Percentiles rank a stretch among this genome's conserved stretches.
Conservation (phyloP, 2,888 invertebrate species). For the Chrysina gloriosa region DNA sequence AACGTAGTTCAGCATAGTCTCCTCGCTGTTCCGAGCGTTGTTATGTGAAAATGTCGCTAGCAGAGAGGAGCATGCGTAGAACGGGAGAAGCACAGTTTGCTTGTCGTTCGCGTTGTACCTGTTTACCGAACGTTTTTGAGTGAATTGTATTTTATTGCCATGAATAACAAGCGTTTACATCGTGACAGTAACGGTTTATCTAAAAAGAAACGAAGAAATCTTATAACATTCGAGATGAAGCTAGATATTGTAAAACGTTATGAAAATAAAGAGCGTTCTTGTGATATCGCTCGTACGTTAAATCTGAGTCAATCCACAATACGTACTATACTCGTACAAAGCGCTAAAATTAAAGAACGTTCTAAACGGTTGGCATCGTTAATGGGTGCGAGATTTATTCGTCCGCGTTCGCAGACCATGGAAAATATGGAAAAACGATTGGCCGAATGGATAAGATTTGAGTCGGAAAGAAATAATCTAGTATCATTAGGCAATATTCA, state of each 20-base stretch:
- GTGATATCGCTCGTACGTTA: conserved; percentile 20
- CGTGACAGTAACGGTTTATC: not conserved
- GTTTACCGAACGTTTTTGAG: not conserved
- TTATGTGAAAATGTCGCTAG: not conserved
- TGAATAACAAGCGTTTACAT: not conserved
- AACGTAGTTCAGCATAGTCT: conserved; percentile 18
- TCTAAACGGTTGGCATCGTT: conserved; percentile 17
- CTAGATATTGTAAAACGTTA: conserved; percentile 20
- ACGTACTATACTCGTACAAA: conserved; percentile 23
- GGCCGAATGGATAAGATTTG: conserved; percentile 23
- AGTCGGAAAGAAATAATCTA: conserved; percentile 5
- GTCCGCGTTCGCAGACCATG: conserved; percentile 28
- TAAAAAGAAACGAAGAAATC: conserved; percentile 3
- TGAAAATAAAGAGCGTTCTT: conserved; percentile 27
- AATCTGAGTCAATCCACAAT: conserved; percentile 24
- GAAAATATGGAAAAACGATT: conserved; percentile 27
- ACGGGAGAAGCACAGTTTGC: conserved; percentile 4
- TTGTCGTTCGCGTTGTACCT: not conserved
- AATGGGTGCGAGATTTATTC: conserved; percentile 10
- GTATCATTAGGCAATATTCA: conserved; percentile 8
- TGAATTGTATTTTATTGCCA: not conserved
- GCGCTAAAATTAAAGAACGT: conserved; percentile 30
- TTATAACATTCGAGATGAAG: conserved; percentile 27
- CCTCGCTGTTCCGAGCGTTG: not conserved
- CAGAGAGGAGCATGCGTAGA: conserved; percentile 8